These are phyloP conservation scores for Chrosomus eos DNA, from an alignment of 2,797 vertebrate genomes.

Conservation along the genomic window DNA sequence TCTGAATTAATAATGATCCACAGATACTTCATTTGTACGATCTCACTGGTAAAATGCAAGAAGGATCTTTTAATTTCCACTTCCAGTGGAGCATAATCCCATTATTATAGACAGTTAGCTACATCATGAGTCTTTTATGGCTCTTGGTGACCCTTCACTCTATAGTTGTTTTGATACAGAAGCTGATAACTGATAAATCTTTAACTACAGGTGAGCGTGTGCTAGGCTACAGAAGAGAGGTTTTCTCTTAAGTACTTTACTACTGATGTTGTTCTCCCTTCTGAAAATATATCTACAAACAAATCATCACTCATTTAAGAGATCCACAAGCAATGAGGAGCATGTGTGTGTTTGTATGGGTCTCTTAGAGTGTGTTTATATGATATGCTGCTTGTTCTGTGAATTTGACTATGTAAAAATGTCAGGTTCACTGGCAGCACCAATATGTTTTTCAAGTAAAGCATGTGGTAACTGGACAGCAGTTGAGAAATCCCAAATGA, in stretches of 20 bases:
- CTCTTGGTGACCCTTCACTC: neutral
- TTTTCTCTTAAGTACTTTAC: slow-evolving; percentile 33
- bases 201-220: slow-evolving; percentile 27
- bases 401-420: neutral
- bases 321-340: slow-evolving; percentile 5
- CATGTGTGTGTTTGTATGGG: slow-evolving; percentile 6
- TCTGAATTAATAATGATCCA: neutral
- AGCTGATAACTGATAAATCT: slow-evolving; percentile 33
- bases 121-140: slow-evolving; percentile 23
- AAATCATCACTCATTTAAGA: slow-evolving; percentile 18
- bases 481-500: neutral
- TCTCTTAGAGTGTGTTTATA: neutral
- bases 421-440: neutral
- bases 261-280: slow-evolving; percentile 31
- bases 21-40: neutral
- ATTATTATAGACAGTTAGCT: neutral
- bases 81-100: neutral
- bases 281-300: slow-evolving; percentile 26
- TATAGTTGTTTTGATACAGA: slow-evolving; percentile 43
- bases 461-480: neutral
- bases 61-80: slow-evolving; percentile 2
- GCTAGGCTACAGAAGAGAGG: slow-evolving; percentile 47
- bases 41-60: neutral
- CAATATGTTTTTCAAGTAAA: neutral
- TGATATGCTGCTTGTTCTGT: neutral